A percentile compares a stretch with the other conserved stretches of the same genome.
Evolutionary conservation across 2,797 vertebrate genomes (phyloP).

Genomic region (Galago senegalensis): DNA sequence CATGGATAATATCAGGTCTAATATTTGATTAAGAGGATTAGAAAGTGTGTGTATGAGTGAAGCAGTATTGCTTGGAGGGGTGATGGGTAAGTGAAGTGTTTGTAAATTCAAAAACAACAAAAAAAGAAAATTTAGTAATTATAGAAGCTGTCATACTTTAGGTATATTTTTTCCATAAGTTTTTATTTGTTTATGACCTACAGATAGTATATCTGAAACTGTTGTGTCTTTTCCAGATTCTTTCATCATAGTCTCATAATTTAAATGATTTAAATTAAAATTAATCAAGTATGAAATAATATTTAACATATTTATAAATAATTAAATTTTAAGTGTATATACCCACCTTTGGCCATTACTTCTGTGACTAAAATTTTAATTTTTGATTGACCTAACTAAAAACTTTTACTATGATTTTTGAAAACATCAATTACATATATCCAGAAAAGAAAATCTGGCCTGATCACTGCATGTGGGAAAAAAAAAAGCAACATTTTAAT

Average conservation of each 20-base stretch:
- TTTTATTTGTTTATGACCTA: background rate
- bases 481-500: background rate
- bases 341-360: fast-evolving
- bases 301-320: background rate
- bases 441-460: background rate
- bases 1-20: background rate
- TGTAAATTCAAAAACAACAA: background rate
- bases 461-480: background rate
- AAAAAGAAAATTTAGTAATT: background rate
- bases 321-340: background rate
- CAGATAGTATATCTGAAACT: background rate
- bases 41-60: background rate
- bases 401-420: background rate
- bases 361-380: background rate
- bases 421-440: background rate
- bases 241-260: background rate
- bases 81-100: background rate
- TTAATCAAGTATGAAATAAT: background rate
- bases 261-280: constrained; percentile 28
- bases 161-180: background rate
- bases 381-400: background rate
- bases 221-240: background rate
- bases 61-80: background rate
- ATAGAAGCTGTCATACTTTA: background rate
- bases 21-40: background rate